A percentile compares a stretch with the other conserved stretches of the same genome.
These are phyloP conservation scores for Diplolepis rosae DNA, from an alignment of 2,888 invertebrate species.

Conservation along the genomic window DNA sequence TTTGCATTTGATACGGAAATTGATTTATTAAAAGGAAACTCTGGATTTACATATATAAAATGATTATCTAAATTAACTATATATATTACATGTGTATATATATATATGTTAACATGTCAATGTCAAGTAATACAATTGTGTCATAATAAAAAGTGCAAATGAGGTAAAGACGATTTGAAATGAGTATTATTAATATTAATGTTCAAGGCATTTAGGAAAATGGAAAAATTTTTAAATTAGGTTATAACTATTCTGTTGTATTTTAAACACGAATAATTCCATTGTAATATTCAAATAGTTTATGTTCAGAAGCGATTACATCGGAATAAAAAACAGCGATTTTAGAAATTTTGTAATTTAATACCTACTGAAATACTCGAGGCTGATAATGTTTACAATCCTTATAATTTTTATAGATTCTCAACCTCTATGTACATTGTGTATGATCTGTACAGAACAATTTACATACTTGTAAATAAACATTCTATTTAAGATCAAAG, in stretches of 20 bases:
- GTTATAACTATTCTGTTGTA: background rate
- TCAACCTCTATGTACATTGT: background rate
- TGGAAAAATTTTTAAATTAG: background rate
- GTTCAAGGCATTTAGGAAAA: background rate
- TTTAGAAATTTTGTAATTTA: background rate
- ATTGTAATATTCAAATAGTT: background rate
- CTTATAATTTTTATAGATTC: background rate
- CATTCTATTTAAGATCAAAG: background rate
- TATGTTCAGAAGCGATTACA: background rate
- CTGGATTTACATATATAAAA: background rate
- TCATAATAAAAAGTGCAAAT: constrained; percentile 7
- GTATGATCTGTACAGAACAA: constrained; percentile 3
- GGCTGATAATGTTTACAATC: background rate
- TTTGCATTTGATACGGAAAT: background rate
- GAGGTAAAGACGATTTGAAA: background rate
- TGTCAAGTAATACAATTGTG: background rate
- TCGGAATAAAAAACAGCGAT: background rate
- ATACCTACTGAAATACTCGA: background rate
- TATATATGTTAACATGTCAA: no score
- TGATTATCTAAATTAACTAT: background rate
- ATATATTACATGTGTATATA: background rate
- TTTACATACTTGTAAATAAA: background rate
- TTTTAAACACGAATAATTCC: background rate
- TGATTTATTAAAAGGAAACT: background rate
- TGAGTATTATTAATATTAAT: constrained; percentile 13